Evolutionary conservation across 1,140 invertebrate species (phyloP), one percentile per base, ranked within the genome.

Genomic region (Bombus vancouverensis): DNA sequence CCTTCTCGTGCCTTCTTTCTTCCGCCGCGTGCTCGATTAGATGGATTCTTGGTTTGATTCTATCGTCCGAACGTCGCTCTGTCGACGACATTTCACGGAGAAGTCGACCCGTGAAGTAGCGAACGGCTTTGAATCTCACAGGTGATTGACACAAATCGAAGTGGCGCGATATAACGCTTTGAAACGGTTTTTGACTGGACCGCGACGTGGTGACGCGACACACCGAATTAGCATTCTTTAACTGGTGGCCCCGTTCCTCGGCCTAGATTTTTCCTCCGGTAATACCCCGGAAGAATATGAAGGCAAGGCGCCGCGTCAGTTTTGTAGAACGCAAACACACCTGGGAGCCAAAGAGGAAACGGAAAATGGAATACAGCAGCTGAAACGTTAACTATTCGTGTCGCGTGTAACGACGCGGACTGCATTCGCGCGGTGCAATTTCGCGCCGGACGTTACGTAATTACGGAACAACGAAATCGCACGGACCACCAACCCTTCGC

Each of bases 401-500:
- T 83, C 59, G 72, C 42, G 73, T 18, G 73, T 53, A 76, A 76
- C 81, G 81, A 83, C 73, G 34, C 32, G 25, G 6, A 32, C 72
- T 75, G 81, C 25, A 75, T 83, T 82, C 71, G 15, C 42, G 39
- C 22, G 71, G n/a, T 25, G 57, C 81, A 83, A 77, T 77, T 76
- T 66, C 44, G 59, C 25, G 62, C 72, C 81, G 72, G 81, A 68
- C 76, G 83, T 84, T 85, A 85, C 77, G 75, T 85, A 80, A 85
- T 85, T 85, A 72, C 83, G 76, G 75, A 47, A 85, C 53, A 80
- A 85, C 83, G 77, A 71, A 53, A 80, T 72, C 76, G 39, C 57
- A 53, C 53, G 32, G 39, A 13, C 39, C 22, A n/a, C 6, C 18
- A 28, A n/a, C 10, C n/a, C 75, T 10, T 13, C 65, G 44, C 12